Evolutionary conservation across 2,888 invertebrate species (phyloP), one percentile per base, ranked within the genome.

Genomic region (Eustalomyia histrio): DNA sequence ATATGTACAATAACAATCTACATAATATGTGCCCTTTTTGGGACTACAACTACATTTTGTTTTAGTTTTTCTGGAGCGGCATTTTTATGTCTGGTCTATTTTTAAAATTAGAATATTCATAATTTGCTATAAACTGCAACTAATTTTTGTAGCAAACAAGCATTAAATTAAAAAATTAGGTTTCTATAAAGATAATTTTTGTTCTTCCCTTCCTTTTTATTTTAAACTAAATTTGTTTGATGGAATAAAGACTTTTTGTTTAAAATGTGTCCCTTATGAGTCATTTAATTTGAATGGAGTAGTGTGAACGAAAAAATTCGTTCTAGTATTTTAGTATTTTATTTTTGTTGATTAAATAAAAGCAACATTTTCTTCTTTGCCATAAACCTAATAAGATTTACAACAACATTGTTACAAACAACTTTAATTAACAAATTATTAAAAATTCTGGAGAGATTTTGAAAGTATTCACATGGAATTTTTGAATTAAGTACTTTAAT

Each of bases 151-250:
- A 33, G 67, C 79, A 84, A 47, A 65, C 82, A 81, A 79, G 84
- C 85, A 79, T 83, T 80, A 82, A 84, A 85, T 84, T 83, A 84
- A 83, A 83, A 78, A 78, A 78, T 69, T 76, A 65, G 39, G 35
- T 55, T 67, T 55, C 55, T 21, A 17, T 39, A 12, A 39, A 12
- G 58, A 53, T 72, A 64, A 65, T 72, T 60, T 78, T 55, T 33
- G n/a, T n/a, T n/a, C n/a, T n/a, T 24, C 57, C 12, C 10, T 24
- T 55, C 72, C 72, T 50, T 9, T 60, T 58, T 76, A 16, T 12
- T 16, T 29, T n/a, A 0, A 29, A 57, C 14, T 8, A 8, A 50
- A 57, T 55, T 29, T 47, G 14, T 50, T 61, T 47, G 33, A 50
- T 53, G 16, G 67, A 61, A 61, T 61, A 75, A 53, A 57, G 35